Evolutionary conservation across 2,888 invertebrate genomes (phyloP).

Genomic region (Ennomos erosarius): DNA sequence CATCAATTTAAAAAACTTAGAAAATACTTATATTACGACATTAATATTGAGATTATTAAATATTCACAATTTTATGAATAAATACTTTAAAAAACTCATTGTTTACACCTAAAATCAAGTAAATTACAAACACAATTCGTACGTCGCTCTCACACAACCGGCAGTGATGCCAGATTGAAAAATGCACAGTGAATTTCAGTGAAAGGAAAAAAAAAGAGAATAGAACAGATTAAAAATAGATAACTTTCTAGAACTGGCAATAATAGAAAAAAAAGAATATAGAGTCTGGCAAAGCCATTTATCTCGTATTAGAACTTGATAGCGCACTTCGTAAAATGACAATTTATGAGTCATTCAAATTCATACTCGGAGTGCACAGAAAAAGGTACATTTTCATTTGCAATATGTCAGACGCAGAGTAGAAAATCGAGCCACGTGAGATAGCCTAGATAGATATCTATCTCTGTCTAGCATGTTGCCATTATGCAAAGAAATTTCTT

Average conservation of each 20-base stretch:
- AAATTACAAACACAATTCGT: constrained; percentile 77
- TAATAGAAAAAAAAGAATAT: neutral
- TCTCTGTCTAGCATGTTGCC: too few species aligned
- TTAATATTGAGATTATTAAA: constrained; percentile 59
- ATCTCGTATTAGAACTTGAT: too few species aligned
- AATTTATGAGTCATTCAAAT: too few species aligned
- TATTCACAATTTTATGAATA: constrained; percentile 59
- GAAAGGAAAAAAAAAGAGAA: too few species aligned
- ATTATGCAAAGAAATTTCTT: too few species aligned
- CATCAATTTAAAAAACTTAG: constrained; percentile 75
- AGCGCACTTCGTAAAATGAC: too few species aligned
- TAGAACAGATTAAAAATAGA: constrained; percentile 7
- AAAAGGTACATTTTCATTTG: too few species aligned
- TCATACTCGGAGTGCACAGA: too few species aligned
- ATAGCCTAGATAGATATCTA: too few species aligned
- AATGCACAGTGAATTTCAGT: constrained; percentile 7
- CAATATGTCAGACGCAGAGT: too few species aligned
- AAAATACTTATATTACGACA: constrained; percentile 69
- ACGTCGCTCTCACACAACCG: constrained; percentile 80
- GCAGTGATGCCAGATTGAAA: constrained; percentile 72
- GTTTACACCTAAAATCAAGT: constrained; percentile 78
- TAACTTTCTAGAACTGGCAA: neutral
- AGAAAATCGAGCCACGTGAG: too few species aligned
- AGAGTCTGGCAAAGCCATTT: too few species aligned
- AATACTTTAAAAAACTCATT: constrained; percentile 75